Conservation (phyloP, 2,113 vertebrate species). For the Callospermophilus lateralis region DNA sequence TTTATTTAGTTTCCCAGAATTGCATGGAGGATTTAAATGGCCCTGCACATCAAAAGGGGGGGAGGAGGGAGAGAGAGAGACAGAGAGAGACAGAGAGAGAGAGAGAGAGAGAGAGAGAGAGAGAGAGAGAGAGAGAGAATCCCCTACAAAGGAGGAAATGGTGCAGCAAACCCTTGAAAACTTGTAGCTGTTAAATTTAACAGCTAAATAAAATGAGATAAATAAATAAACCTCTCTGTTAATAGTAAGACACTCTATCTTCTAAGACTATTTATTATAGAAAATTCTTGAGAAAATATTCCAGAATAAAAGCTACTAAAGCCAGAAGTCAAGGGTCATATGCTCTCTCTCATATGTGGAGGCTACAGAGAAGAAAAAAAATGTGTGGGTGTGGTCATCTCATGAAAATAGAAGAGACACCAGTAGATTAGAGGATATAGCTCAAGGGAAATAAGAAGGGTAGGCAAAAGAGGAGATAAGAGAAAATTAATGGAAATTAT, state of each 20-base stretch:
- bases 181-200: conserved; percentile 62
- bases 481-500: too few species aligned
- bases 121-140: not conserved
- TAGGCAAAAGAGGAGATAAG: too few species aligned
- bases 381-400: too few species aligned
- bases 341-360: too few species aligned
- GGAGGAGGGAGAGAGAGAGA: too few species aligned
- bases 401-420: too few species aligned
- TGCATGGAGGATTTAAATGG: conserved; percentile 79
- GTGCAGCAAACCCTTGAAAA: conserved; percentile 68
- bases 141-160: conserved; percentile 68
- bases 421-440: too few species aligned
- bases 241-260: not conserved
- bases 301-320: not conserved
- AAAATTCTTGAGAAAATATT: not conserved
- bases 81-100: too few species aligned
- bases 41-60: conserved; percentile 72
- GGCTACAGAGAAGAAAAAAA: too few species aligned
- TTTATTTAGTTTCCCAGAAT: conserved; percentile 80
- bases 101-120: not conserved
- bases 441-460: too few species aligned
- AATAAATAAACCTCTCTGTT: not conserved
- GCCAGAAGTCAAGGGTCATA: too few species aligned
- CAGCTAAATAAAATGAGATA: too few species aligned
- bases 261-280: not conserved